Percentiles rank a stretch among this genome's conserved stretches.
These are phyloP conservation scores for Anguilla pacifica DNA, from an alignment of 2,797 vertebrate species.

Conservation along the genomic window DNA sequence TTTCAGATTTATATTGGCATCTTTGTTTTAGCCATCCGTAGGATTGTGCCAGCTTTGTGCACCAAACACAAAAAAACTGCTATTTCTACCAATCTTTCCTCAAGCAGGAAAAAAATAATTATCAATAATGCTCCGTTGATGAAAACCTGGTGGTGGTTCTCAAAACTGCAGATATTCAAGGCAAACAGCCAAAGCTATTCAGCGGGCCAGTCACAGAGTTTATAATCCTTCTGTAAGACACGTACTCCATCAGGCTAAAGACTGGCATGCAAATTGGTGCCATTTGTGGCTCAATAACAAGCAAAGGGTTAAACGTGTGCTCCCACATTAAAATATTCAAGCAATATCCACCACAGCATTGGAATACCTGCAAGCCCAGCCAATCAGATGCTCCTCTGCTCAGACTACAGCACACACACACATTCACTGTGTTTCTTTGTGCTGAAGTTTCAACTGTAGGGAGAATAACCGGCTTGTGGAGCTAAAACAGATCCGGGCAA, in stretches of 20 bases:
- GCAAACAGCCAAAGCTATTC: constrained; percentile 29
- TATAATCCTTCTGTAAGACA: constrained; percentile 2
- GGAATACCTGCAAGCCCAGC: constrained; percentile 63
- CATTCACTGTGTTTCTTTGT: constrained; percentile 63
- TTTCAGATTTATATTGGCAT: constrained; percentile 33
- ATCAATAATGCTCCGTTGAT: not conserved
- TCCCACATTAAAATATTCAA: constrained; percentile 77
- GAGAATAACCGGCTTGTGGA: constrained; percentile 82
- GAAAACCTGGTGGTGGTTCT: not conserved
- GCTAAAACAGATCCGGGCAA: constrained; percentile 95
- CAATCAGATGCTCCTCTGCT: constrained; percentile 77
- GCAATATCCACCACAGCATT: constrained; percentile 71
- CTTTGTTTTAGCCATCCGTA: constrained; percentile 37
- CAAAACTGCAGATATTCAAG: constrained; percentile 44
- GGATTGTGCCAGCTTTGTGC: constrained; percentile 27
- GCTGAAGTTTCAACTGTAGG: constrained; percentile 81
- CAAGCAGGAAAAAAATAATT: constrained; percentile 38
- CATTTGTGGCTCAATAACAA: constrained; percentile 46
- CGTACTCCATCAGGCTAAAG: constrained; percentile 29
- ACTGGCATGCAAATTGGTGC: constrained; percentile 46
- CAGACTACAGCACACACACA: constrained; percentile 66
- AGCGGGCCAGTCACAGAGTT: constrained; percentile 9
- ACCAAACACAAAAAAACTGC: constrained; percentile 22
- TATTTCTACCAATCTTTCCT: constrained; percentile 27
- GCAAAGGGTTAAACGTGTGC: constrained; percentile 54